Evolutionary conservation across 2,797 vertebrate species (phyloP), one percentile per base, ranked within the genome.

Genomic region (Fringilla coelebs): DNA sequence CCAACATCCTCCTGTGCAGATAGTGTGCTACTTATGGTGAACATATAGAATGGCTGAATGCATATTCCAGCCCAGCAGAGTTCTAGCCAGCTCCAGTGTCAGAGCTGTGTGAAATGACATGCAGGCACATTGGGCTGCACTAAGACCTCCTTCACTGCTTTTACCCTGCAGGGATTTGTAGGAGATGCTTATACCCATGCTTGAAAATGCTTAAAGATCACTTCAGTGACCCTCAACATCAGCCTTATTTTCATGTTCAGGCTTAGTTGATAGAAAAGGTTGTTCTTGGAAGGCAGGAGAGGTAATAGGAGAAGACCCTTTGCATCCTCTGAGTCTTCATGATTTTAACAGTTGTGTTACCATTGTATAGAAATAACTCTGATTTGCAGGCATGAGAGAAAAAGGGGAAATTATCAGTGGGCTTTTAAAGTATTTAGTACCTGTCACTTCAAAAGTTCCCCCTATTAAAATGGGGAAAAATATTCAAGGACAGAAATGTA

Each of bases 401-500:
- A 25, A 85, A 54, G 15, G 41, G 9, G 34, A 62, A 77, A 45
- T 48, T 13, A 34, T 36, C 17, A 14, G 18, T 41, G 17, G 86
- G 25, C 7, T 84, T 70, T 83, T 82, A 10, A 83, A 21, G 7
- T 34, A 26, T 62, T 80, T 78, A 58, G 43, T 60, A 29, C 61
- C 24, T 84, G 43, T 36, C 7, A 13, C 24, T 77, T 90, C 13
- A 61, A 41, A 62, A 70, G 34, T 26, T 38, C 18, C 10, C 8
- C 29, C 8, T 1, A 36, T 58, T 29, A 72, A 54, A 90, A 66
- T 1, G 0, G 1, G 29, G 2, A 2, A 36, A 48, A 51, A 24
- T 17, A 26, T 28, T 17, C 8, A 65, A 40, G 16, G 32, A 3
- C 52, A 17, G 48, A 73, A 78, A 71, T 68, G 11, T 25, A 46